These are phyloP conservation scores for Agrochola circellaris DNA, from an alignment of 2,888 invertebrate genomes.

Conservation along the genomic window DNA sequence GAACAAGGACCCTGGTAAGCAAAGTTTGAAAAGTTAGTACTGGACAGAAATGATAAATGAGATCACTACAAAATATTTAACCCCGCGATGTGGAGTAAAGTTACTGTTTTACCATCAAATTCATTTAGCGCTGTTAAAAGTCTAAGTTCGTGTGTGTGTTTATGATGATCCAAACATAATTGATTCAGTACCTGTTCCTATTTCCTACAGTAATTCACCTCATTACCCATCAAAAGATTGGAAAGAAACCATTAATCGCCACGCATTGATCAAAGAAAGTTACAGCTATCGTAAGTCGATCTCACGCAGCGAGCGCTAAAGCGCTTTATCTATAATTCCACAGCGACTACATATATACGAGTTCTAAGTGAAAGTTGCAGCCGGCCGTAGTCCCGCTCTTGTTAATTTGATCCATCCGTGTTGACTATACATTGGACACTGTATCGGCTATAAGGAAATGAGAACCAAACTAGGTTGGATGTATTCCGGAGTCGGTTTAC, in stretches of 20 bases:
- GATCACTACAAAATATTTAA: conserved; percentile 12
- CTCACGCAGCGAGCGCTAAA: conserved; percentile 35
- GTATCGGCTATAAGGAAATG: conserved; percentile 64
- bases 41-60: neutral
- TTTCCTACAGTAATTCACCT: neutral
- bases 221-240: neutral
- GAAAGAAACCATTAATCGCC: conserved; percentile 21
- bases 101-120: neutral
- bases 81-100: neutral
- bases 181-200: neutral
- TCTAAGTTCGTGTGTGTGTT: neutral
- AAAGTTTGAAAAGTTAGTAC: neutral
- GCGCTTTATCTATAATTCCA: conserved; percentile 35
- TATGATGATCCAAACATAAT: neutral
- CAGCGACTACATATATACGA: conserved; percentile 37
- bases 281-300: conserved; percentile 50
- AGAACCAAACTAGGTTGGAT: conserved; percentile 60
- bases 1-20: neutral
- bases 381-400: conserved; percentile 53
- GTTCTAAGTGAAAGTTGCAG: conserved; percentile 75
- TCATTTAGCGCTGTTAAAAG: neutral
- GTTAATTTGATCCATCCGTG: conserved; percentile 72
- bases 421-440: conserved; percentile 63
- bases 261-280: conserved; percentile 58
- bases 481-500: conserved; percentile 60